Conservation (phyloP, 2,113 vertebrate species). For the Phocoena phocoena region DNA sequence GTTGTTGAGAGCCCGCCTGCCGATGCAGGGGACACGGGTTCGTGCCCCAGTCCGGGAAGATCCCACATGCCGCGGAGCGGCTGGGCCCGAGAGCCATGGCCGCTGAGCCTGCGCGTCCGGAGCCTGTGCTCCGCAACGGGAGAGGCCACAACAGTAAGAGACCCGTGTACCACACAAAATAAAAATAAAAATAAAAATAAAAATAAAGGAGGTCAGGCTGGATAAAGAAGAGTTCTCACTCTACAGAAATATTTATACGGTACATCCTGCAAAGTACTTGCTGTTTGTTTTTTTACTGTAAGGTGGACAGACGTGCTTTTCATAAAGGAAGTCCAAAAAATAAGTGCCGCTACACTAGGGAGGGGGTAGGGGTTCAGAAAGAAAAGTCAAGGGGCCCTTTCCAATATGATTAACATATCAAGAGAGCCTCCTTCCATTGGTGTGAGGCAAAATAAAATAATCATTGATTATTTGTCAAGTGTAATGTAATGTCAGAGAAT, state of each 20-base stretch:
- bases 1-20: too few relatives aligned
- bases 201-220: not conserved
- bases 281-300: not conserved
- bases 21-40: too few relatives aligned
- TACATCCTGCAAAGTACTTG: not conserved
- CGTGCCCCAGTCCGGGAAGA: too few relatives aligned
- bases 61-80: too few relatives aligned
- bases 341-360: too few relatives aligned
- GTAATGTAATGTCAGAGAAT: conserved; percentile 30
- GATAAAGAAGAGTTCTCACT: not conserved
- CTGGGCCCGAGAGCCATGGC: too few relatives aligned
- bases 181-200: too few relatives aligned
- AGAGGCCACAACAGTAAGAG: too few relatives aligned
- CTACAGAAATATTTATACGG: not conserved
- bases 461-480: not conserved
- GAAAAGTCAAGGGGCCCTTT: not conserved
- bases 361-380: not conserved
- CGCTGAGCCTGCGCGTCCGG: too few relatives aligned
- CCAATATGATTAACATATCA: not conserved
- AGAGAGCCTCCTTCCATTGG: not conserved
- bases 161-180: too few relatives aligned
- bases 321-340: not conserved
- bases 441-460: conserved; percentile 17
- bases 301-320: not conserved
- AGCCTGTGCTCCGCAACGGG: too few relatives aligned